phyloP scores from a whole-genome alignment of 2,888 invertebrate genomes.

The Cryptophagus acutangulus region DNA sequence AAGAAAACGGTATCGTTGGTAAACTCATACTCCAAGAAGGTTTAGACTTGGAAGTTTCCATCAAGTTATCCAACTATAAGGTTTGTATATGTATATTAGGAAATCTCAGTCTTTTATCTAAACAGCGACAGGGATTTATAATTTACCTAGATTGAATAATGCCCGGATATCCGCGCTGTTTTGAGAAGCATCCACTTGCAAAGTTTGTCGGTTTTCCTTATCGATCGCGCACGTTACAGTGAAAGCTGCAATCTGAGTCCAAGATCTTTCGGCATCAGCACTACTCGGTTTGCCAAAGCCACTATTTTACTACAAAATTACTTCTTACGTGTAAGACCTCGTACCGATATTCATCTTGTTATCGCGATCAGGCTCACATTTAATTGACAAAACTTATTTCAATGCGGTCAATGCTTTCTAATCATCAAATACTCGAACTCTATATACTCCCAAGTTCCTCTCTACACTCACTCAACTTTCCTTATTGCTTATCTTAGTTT shows the following conservation, averaged over 20 bases:
- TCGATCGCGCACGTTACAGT: slow-evolving; percentile 33
- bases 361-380: slow-evolving; percentile 14
- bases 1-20: slow-evolving; percentile 70
- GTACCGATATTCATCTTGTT: slow-evolving; percentile 16
- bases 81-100: slow-evolving; percentile 37
- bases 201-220: slow-evolving; percentile 33
- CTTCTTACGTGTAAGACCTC: slow-evolving; percentile 12
- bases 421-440: slow-evolving; percentile 6
- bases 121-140: slow-evolving; percentile 31
- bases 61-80: slow-evolving; percentile 65
- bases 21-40: slow-evolving; percentile 63
- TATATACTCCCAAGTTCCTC: too few species aligned
- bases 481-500: slow-evolving; percentile 17
- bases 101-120: slow-evolving; percentile 31
- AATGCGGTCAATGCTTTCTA: slow-evolving; percentile 3
- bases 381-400: slow-evolving; percentile 3
- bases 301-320: slow-evolving; percentile 25
- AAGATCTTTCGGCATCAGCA: slow-evolving; percentile 26
- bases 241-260: slow-evolving; percentile 31
- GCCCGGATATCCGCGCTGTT: slow-evolving; percentile 30
- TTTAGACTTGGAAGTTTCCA: slow-evolving; percentile 65
- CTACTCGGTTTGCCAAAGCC: slow-evolving; percentile 20
- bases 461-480: slow-evolving; percentile 13
- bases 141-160: slow-evolving; percentile 34
- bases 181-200: slow-evolving; percentile 30